These are phyloP conservation scores for Tachypleus tridentatus DNA, from an alignment of 1,140 invertebrate genomes.

Conservation along the genomic window DNA sequence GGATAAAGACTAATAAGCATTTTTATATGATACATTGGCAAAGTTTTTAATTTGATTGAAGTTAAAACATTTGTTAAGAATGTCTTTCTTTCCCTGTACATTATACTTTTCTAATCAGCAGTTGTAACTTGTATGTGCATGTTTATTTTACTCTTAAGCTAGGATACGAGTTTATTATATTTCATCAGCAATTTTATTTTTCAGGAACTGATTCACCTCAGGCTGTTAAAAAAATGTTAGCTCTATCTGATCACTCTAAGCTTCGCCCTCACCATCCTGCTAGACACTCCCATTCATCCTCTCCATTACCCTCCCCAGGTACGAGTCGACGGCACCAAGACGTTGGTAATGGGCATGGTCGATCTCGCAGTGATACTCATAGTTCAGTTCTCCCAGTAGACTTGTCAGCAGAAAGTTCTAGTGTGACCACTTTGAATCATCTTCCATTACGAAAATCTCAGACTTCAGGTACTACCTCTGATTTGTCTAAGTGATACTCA, in stretches of 20 bases:
- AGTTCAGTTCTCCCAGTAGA: slow-evolving; percentile 65
- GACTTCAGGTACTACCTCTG: slow-evolving; percentile 51
- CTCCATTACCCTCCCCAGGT: slow-evolving; percentile 39
- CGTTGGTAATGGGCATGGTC: slow-evolving; percentile 51
- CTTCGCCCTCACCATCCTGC: slow-evolving; percentile 71
- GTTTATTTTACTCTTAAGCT: no score
- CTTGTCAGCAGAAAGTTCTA: slow-evolving; percentile 85
- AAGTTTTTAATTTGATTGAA: no score
- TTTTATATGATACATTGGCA: no score
- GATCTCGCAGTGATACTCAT: slow-evolving; percentile 79
- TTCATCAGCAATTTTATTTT: not conserved
- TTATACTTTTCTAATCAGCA: no score
- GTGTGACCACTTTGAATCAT: slow-evolving; percentile 82
- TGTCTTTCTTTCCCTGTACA: no score
- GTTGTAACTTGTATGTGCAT: no score
- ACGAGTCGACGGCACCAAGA: slow-evolving; percentile 34
- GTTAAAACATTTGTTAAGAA: no score
- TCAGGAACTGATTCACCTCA: slow-evolving; percentile 83
- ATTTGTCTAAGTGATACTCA: not conserved
- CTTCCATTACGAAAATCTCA: slow-evolving; percentile 74
- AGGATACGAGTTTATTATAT: no score
- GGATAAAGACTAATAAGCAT: no score
- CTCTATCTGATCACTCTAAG: slow-evolving; percentile 64
- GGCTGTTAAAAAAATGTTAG: slow-evolving; percentile 81
- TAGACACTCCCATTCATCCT: slow-evolving; percentile 41